Conservation (phyloP, 1,140 invertebrate species). For the Drosophila nannoptera region DNA sequence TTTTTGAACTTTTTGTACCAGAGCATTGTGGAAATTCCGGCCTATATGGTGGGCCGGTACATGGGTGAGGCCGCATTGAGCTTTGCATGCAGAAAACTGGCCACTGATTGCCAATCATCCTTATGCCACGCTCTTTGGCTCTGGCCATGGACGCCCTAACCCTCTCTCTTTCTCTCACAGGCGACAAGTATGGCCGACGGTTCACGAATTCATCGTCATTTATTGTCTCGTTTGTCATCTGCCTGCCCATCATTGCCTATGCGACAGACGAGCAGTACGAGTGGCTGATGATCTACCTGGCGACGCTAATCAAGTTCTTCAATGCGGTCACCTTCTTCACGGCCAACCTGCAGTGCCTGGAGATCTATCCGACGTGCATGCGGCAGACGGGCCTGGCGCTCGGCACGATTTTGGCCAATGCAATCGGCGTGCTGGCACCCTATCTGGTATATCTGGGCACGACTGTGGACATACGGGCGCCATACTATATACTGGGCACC, state of each 20-base stretch:
- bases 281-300: conserved; percentile 77
- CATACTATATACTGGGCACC: conserved; percentile 82
- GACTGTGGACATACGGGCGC: conserved; percentile 77
- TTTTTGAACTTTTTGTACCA: conserved; percentile 85
- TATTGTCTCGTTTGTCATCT: conserved; percentile 77
- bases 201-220: conserved; percentile 80
- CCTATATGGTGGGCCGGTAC: conserved; percentile 80
- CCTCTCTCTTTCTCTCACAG: conserved; percentile 35
- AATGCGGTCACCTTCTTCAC: conserved; percentile 83
- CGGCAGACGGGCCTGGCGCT: conserved; percentile 84
- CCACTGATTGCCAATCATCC: conserved; percentile 44
- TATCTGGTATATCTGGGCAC: conserved; percentile 85
- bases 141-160: neutral
- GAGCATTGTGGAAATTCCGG: conserved; percentile 83
- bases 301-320: conserved; percentile 82
- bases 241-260: conserved; percentile 79
- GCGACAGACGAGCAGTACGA: conserved; percentile 78
- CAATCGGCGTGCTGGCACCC: conserved; percentile 83
- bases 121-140: neutral
- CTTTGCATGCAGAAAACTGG: neutral
- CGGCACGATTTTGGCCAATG: conserved; percentile 82
- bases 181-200: conserved; percentile 81
- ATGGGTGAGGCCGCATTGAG: conserved; percentile 60
- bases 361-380: conserved; percentile 85
- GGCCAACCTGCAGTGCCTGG: conserved; percentile 83